Evolutionary conservation across 2,797 vertebrate genomes (phyloP), one percentile per base, ranked within the genome.

Genomic region (Eremophila alpestris): DNA sequence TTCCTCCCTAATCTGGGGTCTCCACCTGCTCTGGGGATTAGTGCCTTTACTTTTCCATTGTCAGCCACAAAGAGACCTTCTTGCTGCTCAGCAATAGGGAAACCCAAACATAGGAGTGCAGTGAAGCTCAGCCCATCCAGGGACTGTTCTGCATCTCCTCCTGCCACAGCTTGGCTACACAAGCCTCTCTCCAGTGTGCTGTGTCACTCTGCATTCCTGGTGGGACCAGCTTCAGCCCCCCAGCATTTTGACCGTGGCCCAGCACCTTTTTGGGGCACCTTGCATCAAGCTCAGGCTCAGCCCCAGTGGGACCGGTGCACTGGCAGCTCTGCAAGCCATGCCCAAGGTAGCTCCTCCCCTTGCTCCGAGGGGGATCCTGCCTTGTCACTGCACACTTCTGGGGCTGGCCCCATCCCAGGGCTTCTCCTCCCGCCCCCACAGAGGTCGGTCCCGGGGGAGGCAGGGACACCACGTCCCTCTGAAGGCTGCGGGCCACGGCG

Each of bases 251-350:
- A 20, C 29, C 0, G 0, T 5, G 16, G 51, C 19, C 24, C 9
- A 9, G 36, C 14, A 48, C 10, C 5, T 32, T 70, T 51, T 41
- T 18, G 13, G 34, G 32, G 18, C 30, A 74, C 24, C 16, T 11
- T 67, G 40, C 15, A 13, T 27, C 40, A 67, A 52, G 56, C 34
- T 21, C 8, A 60, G 52, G 55, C 23, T 13, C 14, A 74, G 60
- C 13, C 17, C 4, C 65, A 36, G 48, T 0, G 0, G 13, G 22
- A 59, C 0, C 6, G 29, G 29, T 0, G 0, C 24, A 15, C 15
- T 16, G 51, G 38, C 45, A 63, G 49, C n/a, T 17, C 58, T 58
- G 64, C 17, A 22, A 69, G 13, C 45, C 19, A 2, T 29, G 19
- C 21, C 43, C 1, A 0, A 24, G 4, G 40, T n/a, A 83, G 68